phyloP scores from a whole-genome alignment of 2,888 invertebrate genomes.

The Dryadula phaetusa region DNA sequence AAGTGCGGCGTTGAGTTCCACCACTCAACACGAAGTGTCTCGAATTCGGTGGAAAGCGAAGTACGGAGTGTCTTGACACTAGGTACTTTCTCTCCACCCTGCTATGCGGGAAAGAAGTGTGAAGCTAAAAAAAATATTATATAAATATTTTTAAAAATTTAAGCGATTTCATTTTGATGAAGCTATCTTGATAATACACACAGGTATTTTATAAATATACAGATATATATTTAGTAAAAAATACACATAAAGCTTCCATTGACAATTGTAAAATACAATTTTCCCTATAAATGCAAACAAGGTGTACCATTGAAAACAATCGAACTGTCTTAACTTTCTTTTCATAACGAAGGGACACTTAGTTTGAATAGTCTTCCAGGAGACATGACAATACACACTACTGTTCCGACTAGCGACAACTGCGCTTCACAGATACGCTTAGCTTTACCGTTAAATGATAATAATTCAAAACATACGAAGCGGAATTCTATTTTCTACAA shows the following conservation, averaged over 20 bases:
- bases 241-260: neutral
- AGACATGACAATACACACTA: constrained; percentile 59
- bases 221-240: neutral
- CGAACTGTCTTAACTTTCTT: constrained; percentile 59
- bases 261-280: constrained; percentile 21
- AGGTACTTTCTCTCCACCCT: too few species aligned
- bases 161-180: too few species aligned
- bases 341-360: constrained; percentile 69
- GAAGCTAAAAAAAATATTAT: too few species aligned
- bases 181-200: too few species aligned
- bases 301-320: constrained; percentile 56
- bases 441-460: constrained; percentile 35
- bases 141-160: too few species aligned
- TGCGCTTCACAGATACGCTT: constrained; percentile 31
- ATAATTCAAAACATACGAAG: constrained; percentile 23
- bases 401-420: constrained; percentile 43
- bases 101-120: too few species aligned
- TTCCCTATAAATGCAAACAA: constrained; percentile 20
- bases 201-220: neutral
- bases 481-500: neutral
- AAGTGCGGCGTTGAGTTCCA: too few species aligned
- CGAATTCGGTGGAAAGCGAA: too few species aligned
- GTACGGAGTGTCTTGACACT: too few species aligned
- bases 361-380: constrained; percentile 63
- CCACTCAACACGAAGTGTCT: too few species aligned